These are phyloP conservation scores for Leptosomus discolor DNA, from an alignment of 2,113 vertebrate species.

Conservation along the genomic window DNA sequence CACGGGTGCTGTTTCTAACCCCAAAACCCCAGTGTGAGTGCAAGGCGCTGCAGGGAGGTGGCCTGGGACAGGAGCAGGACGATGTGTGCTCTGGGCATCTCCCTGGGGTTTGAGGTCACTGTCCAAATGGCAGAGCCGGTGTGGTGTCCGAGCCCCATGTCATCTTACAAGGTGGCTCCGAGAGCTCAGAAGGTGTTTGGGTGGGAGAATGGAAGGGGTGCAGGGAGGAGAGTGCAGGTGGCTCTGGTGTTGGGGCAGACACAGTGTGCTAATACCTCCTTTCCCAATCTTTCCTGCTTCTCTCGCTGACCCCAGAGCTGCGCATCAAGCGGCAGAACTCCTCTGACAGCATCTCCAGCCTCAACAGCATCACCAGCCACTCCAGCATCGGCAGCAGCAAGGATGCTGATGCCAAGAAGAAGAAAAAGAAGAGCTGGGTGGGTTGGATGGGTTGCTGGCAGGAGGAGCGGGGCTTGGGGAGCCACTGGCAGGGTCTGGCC, in stretches of 20 bases:
- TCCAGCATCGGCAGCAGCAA: conserved; percentile 92
- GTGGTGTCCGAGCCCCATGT: not conserved
- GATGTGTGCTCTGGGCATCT: not conserved
- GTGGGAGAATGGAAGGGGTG: not conserved
- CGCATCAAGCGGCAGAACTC: conserved; percentile 93
- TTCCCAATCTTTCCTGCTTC: not conserved
- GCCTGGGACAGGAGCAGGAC: not conserved
- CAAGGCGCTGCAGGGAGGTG: not conserved
- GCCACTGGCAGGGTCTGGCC: not conserved
- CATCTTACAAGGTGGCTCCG: not conserved
- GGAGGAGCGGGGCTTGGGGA: not conserved
- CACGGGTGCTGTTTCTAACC: not conserved
- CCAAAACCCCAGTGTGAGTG: not conserved
- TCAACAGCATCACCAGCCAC: conserved; percentile 94
- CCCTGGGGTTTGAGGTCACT: not conserved
- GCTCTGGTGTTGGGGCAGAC: accelerated
- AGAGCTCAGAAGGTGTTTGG: not conserved
- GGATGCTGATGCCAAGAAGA: conserved; percentile 92
- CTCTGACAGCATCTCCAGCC: conserved; percentile 94
- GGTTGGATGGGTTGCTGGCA: not conserved
- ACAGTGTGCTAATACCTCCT: not conserved
- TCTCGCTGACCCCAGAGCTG: conserved; percentile 73
- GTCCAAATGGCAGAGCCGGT: accelerated
- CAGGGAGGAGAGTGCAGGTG: not conserved
- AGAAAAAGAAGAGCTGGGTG: conserved; percentile 98